Evolutionary conservation across 2,113 vertebrate genomes (phyloP).

Genomic region (Phrynosoma blainvillii): DNA sequence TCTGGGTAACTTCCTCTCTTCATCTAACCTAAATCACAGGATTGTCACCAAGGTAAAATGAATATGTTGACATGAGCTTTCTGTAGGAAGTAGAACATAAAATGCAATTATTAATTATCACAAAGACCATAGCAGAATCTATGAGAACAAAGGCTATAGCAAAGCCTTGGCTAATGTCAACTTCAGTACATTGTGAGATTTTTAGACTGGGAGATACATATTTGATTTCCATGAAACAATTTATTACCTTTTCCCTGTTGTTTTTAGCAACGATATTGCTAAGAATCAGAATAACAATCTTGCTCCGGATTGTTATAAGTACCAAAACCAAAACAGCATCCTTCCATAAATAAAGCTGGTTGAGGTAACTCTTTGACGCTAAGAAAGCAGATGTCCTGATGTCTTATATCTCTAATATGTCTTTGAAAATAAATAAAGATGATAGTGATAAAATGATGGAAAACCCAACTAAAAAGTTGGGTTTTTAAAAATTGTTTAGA

Average conservation of each 20-base stretch:
- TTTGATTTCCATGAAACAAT: not conserved
- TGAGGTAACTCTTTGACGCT: slow-evolving; percentile 52
- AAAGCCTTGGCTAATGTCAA: not conserved
- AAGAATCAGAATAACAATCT: slow-evolving; percentile 33
- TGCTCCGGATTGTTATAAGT: slow-evolving; percentile 46
- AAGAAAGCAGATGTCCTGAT: slow-evolving; percentile 60
- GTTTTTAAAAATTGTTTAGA: not conserved
- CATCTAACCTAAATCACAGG: not conserved
- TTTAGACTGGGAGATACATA: not conserved
- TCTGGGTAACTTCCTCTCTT: not conserved
- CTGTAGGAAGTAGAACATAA: not conserved
- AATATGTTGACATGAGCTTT: not conserved
- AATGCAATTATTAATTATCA: not conserved
- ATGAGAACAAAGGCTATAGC: not conserved
- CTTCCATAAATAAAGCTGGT: slow-evolving; percentile 50
- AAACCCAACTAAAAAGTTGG: slow-evolving; percentile 10
- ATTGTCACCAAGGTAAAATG: not conserved
- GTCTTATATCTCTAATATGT: slow-evolving; percentile 57
- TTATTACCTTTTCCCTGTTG: not conserved
- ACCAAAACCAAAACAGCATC: slow-evolving; percentile 47
- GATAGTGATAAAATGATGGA: slow-evolving; percentile 52
- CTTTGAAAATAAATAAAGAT: slow-evolving; percentile 63
- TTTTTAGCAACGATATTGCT: slow-evolving; percentile 23
- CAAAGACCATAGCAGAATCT: not conserved
- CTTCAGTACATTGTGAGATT: not conserved